These are phyloP conservation scores for Neodon shergylaensis DNA, from an alignment of 2,113 vertebrate species.

Conservation along the genomic window DNA sequence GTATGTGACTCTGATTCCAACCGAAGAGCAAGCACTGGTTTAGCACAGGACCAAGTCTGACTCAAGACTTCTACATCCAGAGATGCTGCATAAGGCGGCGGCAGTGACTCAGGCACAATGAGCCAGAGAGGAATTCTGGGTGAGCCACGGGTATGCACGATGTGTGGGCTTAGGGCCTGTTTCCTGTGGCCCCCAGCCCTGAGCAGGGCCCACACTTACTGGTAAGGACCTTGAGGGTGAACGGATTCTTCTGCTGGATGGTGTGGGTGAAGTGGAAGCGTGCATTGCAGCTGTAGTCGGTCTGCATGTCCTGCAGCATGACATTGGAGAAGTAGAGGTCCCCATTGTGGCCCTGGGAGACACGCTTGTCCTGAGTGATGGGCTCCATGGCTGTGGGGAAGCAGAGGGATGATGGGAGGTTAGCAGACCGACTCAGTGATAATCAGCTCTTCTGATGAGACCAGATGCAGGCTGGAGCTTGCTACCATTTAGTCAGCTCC, in stretches of 20 bases:
- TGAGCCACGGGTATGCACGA: not conserved
- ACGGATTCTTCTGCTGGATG: slow-evolving; percentile 99
- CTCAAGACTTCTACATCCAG: not conserved
- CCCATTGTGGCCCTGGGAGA: slow-evolving; percentile 97
- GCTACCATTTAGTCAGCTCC: not conserved
- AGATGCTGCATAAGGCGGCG: not conserved
- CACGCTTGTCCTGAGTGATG: slow-evolving; percentile 92
- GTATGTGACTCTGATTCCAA: not conserved
- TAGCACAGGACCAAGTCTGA: not conserved
- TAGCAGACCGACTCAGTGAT: fast-evolving
- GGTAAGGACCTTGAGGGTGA: slow-evolving; percentile 93
- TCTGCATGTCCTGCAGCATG: slow-evolving; percentile 90
- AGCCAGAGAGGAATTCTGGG: not conserved
- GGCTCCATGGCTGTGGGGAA: slow-evolving; percentile 89
- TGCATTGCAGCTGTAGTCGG: slow-evolving; percentile 98
- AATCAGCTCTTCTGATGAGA: fast-evolving
- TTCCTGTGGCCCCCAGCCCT: not conserved
- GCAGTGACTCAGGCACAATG: not conserved
- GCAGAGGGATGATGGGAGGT: not conserved
- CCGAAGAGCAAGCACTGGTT: not conserved
- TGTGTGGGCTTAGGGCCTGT: not conserved
- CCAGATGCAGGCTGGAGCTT: not conserved
- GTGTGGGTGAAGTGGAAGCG: slow-evolving; percentile 98
- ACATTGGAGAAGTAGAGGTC: slow-evolving; percentile 99
- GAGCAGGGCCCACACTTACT: slow-evolving; percentile 89